Evolutionary conservation across 2,113 vertebrate species (phyloP).

Genomic region (Ascaphus truei): DNA sequence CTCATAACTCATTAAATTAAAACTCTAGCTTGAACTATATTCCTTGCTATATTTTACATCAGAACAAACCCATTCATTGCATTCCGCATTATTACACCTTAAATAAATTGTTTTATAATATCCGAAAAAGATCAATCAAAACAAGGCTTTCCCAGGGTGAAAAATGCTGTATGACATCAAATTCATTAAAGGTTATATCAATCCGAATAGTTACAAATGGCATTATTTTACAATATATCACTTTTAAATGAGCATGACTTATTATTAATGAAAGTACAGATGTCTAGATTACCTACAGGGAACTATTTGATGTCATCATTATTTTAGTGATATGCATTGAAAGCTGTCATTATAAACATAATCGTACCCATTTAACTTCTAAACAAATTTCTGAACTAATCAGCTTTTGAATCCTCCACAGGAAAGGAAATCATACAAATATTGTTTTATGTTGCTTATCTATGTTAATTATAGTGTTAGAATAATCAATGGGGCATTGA

Average conservation of each 20-base stretch:
- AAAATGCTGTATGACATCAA: neutral
- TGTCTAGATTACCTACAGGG: neutral
- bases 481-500: too few relatives aligned
- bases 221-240: neutral
- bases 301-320: neutral
- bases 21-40: neutral
- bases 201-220: neutral
- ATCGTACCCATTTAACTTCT: too few relatives aligned
- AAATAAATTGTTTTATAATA: neutral
- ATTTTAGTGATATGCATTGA: neutral
- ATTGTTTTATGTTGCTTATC: too few relatives aligned
- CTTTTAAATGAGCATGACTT: neutral
- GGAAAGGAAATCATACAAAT: too few relatives aligned
- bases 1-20: slow-evolving; percentile 20
- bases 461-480: too few relatives aligned
- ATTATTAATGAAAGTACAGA: neutral
- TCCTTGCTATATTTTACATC: slow-evolving; percentile 3
- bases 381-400: too few relatives aligned
- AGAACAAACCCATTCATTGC: neutral
- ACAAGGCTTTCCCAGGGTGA: neutral
- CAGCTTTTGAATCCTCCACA: too few relatives aligned
- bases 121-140: neutral
- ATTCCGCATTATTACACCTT: neutral
- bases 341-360: too few relatives aligned
- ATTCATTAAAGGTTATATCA: neutral